Base-by-base conservation (phyloP, 2,113 vertebrate genomes). In the Tautogolabrus adspersus region DNA sequence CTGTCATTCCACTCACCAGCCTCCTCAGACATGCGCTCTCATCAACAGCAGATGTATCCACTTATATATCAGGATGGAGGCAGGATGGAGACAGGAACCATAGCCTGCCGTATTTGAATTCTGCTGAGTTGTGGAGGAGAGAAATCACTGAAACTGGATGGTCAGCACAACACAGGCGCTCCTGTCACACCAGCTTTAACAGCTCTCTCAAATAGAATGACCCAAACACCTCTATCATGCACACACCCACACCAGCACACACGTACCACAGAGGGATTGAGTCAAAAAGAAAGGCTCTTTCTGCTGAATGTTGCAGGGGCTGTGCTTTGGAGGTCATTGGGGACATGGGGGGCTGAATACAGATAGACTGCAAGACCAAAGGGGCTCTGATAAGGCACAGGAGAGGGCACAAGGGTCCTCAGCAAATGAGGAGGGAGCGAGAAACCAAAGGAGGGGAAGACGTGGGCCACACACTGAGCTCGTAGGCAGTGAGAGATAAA, bases 61-160 rank as follows among this genome's bases (percentile, higher is more conserved):
- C 65, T 81, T 85, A 82, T 87, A 89, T 74, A 71, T 89, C 86
- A 81, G 51, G 52, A 34, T 26, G 59, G 54, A 85, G 88, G 83
- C 84, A 79, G 26, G 26, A 84, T 70, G 71, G 69, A 89, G 86
- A 83, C 87, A 87, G 83, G 81, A 89, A 85, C 58, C 77, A 46
- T n/a, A 78, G 84, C 49, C 75, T 38, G 55, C 51, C 38, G 55
- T 82, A 76, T 75, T 81, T 77, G 84, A 57, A 77, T 91, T 90
- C 75, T 91, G 90, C 91, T 90, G 87, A 93, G 77, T 86, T 70
- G 86, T 54, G 54, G 80, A 85, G 83, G 83, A 79, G 79, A 91
- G 76, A 85, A 88, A 87, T 88, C 76, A 86, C 61, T 42, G 76
- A 89, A 91, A 91, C 69, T 71, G 80, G 84, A 89, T 13, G 83